A percentile compares a stretch with the other conserved stretches of the same genome.
These are phyloP conservation scores for Aquatica leii DNA, from an alignment of 2,888 invertebrate genomes.

Conservation along the genomic window DNA sequence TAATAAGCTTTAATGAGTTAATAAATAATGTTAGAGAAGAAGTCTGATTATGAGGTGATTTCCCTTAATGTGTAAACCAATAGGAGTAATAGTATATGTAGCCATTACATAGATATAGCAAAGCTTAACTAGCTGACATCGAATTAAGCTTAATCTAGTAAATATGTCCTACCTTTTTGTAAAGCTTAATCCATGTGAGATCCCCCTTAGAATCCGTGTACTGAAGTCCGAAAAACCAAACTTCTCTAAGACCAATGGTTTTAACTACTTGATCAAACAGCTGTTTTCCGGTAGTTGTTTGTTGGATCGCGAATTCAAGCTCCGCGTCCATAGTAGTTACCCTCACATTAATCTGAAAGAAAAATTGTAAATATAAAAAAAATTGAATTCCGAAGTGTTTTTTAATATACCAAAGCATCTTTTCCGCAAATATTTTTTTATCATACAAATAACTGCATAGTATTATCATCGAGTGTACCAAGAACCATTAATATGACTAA, in stretches of 20 bases:
- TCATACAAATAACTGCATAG: background rate
- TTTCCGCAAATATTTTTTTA: background rate
- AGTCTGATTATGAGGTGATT: too few species aligned
- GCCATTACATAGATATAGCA: too few species aligned
- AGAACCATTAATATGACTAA: background rate
- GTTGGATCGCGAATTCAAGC: conserved; percentile 99
- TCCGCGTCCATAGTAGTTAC: conserved; percentile 99
- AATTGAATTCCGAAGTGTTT: too few species aligned
- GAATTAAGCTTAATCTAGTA: too few species aligned
- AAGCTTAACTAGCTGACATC: too few species aligned
- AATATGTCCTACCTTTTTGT: conserved; percentile 90
- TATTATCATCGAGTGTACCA: background rate
- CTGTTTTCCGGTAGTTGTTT: conserved; percentile 99
- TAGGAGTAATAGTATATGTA: too few species aligned
- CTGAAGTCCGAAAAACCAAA: conserved; percentile 99
- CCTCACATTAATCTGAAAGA: conserved; percentile 94
- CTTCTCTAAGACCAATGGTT: conserved; percentile 98
- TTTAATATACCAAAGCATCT: background rate
- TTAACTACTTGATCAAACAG: conserved; percentile 99
- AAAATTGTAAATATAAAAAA: too few species aligned
- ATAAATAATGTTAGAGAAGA: too few species aligned
- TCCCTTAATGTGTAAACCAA: too few species aligned
- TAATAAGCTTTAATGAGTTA: too few species aligned
- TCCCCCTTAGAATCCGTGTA: conserved; percentile 98
- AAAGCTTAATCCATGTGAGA: conserved; percentile 98